Evolutionary conservation across 2,888 invertebrate genomes (phyloP).

Genomic region (Pocota personata): DNA sequence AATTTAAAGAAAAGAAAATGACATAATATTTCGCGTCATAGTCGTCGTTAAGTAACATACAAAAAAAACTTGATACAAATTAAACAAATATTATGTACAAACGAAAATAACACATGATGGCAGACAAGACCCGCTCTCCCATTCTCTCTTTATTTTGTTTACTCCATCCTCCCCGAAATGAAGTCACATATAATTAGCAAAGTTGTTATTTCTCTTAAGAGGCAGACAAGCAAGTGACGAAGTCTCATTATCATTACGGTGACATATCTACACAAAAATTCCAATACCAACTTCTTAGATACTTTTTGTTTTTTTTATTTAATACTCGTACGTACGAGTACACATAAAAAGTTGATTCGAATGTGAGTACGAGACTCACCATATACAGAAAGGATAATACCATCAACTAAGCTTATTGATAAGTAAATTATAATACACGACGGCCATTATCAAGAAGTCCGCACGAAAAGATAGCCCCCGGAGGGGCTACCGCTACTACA

Average conservation of each 20-base stretch:
- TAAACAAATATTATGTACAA: neutral
- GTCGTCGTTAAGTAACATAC: slow-evolving; percentile 10
- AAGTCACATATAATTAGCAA: slow-evolving; percentile 43
- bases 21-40: slow-evolving; percentile 32
- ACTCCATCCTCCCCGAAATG: neutral
- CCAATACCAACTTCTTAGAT: slow-evolving; percentile 10
- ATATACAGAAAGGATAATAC: neutral
- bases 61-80: neutral
- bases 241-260: slow-evolving; percentile 39
- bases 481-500: neutral
- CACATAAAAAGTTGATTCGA: neutral
- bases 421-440: slow-evolving; percentile 26
- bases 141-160: no score
- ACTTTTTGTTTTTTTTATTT: neutral
- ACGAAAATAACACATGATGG: slow-evolving; percentile 18
- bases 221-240: slow-evolving; percentile 33
- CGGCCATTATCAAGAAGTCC: slow-evolving; percentile 20
- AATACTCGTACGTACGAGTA: neutral
- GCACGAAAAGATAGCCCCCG: slow-evolving; percentile 23
- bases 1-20: slow-evolving; percentile 10
- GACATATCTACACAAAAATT: slow-evolving; percentile 52
- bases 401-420: slow-evolving; percentile 10
- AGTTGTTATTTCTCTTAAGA: slow-evolving; percentile 12
- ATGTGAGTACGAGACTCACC: neutral
- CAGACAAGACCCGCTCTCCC: neutral